Evolutionary conservation across 2,797 vertebrate genomes (phyloP).

Genomic region (Crax fasciolata): DNA sequence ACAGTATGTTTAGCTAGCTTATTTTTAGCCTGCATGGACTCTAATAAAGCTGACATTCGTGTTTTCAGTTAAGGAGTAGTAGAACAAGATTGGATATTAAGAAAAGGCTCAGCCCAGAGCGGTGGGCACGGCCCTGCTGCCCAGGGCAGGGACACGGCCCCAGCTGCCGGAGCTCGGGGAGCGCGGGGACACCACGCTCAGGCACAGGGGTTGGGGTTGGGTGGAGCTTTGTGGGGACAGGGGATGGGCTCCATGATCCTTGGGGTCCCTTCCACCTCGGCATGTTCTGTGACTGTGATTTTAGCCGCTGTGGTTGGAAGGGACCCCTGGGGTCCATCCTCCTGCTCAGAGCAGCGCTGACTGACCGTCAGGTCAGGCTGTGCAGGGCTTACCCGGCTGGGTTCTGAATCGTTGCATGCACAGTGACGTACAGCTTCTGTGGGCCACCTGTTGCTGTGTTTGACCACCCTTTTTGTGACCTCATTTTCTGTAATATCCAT

Average conservation of each 20-base stretch:
- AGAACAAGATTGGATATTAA: background rate
- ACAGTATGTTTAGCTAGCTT: background rate
- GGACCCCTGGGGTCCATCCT: background rate
- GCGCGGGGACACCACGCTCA: background rate
- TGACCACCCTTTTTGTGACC: background rate
- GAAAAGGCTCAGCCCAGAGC: background rate
- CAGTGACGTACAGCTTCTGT: background rate
- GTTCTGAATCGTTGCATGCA: background rate
- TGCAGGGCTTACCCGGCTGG: background rate
- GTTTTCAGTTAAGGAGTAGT: background rate
- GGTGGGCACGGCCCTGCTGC: too few relatives aligned
- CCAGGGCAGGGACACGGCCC: too few relatives aligned
- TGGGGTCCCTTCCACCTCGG: background rate
- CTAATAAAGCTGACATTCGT: background rate
- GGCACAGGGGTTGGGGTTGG: background rate
- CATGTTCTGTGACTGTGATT: background rate
- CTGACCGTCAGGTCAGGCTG: background rate
- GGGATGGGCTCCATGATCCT: background rate
- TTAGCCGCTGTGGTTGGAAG: background rate
- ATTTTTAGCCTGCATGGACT: background rate
- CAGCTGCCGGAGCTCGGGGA: background rate
- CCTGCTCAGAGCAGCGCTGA: background rate
- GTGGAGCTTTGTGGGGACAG: background rate
- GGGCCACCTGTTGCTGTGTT: background rate
- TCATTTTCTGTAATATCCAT: background rate